Percentiles rank a stretch among this genome's conserved stretches.
These are phyloP conservation scores for Macquaria ambigua DNA, from an alignment of 2,113 vertebrate genomes.

Conservation along the genomic window DNA sequence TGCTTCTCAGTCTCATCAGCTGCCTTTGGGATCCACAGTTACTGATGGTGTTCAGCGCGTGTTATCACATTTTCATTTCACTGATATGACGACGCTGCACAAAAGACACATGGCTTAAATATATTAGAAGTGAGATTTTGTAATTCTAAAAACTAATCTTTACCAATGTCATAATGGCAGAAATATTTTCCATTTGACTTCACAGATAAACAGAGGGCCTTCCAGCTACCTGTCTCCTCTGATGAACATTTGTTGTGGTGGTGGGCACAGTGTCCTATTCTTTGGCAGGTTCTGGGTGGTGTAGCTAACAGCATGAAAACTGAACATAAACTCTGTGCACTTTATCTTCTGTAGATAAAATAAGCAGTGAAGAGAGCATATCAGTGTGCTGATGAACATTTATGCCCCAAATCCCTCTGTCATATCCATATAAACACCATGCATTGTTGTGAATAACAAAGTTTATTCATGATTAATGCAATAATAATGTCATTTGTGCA, in stretches of 20 bases:
- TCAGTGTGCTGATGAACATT: background rate
- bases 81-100: background rate
- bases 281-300: background rate
- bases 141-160: background rate
- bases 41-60: constrained; percentile 1
- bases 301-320: background rate
- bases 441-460: background rate
- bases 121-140: background rate
- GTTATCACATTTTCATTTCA: background rate
- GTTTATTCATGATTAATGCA: background rate
- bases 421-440: background rate
- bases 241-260: background rate
- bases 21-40: constrained; percentile 19
- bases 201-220: background rate
- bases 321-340: background rate
- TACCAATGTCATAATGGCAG: background rate
- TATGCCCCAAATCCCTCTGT: background rate
- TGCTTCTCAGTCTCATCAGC: background rate
- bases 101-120: background rate
- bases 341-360: background rate
- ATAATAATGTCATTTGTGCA: background rate
- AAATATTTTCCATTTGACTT: constrained; percentile 22
- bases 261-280: background rate
- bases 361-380: background rate
- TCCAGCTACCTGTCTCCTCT: background rate